A percentile compares a stretch with the other conserved stretches of the same genome.
phyloP scores from a whole-genome alignment of 2,888 invertebrate genomes.

The Drosophila multiciliata region DNA sequence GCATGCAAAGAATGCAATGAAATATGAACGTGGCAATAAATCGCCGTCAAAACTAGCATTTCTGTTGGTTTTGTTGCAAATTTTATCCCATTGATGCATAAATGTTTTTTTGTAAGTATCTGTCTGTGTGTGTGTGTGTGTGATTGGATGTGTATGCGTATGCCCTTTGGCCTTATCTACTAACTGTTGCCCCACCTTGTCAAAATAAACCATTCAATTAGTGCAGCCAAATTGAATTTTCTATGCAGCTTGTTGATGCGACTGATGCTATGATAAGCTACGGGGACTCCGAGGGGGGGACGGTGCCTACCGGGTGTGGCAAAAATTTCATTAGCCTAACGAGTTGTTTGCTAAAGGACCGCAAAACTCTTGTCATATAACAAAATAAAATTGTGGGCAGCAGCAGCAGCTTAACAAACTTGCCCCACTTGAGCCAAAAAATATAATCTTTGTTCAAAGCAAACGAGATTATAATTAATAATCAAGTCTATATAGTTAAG shows the following conservation, averaged over 20 bases:
- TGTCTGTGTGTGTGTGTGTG: slow-evolving; percentile 7
- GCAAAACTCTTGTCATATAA: slow-evolving; percentile 52
- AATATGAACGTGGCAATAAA: slow-evolving; percentile 42
- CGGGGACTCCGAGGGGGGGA: slow-evolving; percentile 29
- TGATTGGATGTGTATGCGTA: slow-evolving; percentile 23
- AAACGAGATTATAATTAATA: slow-evolving; percentile 5
- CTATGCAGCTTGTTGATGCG: slow-evolving; percentile 73
- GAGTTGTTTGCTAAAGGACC: slow-evolving; percentile 71
- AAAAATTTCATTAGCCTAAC: slow-evolving; percentile 76
- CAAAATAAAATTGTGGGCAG: slow-evolving; percentile 49
- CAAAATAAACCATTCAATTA: slow-evolving; percentile 78
- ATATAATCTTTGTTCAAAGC: slow-evolving; percentile 6
- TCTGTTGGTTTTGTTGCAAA: slow-evolving; percentile 44
- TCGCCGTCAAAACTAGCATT: slow-evolving; percentile 31
- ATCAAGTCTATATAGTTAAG: background rate
- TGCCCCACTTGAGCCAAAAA: slow-evolving; percentile 1
- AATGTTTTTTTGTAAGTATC: too few species aligned
- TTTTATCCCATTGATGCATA: slow-evolving; percentile 24
- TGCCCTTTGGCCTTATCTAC: slow-evolving; percentile 57
- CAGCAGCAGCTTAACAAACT: slow-evolving; percentile 13
- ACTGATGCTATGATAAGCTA: slow-evolving; percentile 68
- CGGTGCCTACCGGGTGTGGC: slow-evolving; percentile 2
- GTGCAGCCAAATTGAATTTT: slow-evolving; percentile 74
- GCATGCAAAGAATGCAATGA: slow-evolving; percentile 33
- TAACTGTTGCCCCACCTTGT: slow-evolving; percentile 66